A percentile compares a stretch with the other conserved stretches of the same genome.
phyloP scores from a whole-genome alignment of 2,888 invertebrate species.

The Morinoia aosen region DNA sequence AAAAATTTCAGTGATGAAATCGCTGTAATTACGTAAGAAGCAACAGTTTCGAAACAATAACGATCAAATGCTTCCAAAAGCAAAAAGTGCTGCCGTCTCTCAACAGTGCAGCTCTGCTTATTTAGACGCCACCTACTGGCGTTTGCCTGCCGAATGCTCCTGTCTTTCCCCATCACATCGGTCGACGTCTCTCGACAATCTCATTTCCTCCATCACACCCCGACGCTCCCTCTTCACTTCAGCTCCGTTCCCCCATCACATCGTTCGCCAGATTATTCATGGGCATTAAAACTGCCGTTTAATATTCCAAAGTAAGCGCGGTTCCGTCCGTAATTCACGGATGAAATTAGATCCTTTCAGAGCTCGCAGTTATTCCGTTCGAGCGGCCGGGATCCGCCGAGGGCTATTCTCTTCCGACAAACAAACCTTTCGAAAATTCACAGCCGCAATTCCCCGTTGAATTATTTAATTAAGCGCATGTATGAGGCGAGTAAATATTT shows the following conservation, averaged over 20 bases:
- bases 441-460: background rate
- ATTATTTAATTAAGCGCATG: background rate
- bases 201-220: conserved; percentile 1
- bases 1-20: too few species aligned
- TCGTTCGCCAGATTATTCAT: conserved; percentile 7
- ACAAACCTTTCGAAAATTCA: conserved; percentile 2
- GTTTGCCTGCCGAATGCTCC: background rate
- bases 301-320: conserved; percentile 9
- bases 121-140: background rate
- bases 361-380: conserved; percentile 10
- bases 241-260: background rate
- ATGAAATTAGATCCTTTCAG: conserved; percentile 17
- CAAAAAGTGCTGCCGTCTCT: too few species aligned
- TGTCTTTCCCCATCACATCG: background rate
- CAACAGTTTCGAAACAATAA: too few species aligned
- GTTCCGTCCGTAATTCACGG: conserved; percentile 12
- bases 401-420: conserved; percentile 4
- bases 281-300: conserved; percentile 12
- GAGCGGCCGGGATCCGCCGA: background rate
- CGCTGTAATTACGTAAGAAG: too few species aligned
- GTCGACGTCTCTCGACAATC: background rate
- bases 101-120: background rate
- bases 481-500: background rate
- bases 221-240: background rate
- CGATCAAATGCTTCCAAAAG: too few species aligned